Percentiles rank a stretch among this genome's conserved stretches.
These are phyloP conservation scores for Steinernema scapterisci DNA, from an alignment of 2,888 invertebrate genomes.

Conservation along the genomic window DNA sequence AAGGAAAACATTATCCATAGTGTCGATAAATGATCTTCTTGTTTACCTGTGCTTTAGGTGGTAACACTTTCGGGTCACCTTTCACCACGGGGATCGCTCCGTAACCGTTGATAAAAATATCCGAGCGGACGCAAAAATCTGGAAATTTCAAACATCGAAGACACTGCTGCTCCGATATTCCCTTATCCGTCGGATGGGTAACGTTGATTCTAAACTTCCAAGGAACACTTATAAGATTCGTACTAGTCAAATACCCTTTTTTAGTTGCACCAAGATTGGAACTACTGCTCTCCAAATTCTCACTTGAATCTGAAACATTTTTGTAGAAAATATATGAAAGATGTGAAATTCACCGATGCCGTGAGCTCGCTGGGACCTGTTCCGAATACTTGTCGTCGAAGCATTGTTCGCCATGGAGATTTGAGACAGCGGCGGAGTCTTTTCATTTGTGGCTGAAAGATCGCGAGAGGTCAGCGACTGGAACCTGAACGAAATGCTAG, in stretches of 20 bases:
- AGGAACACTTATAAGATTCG: too few relatives aligned
- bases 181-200: too few relatives aligned
- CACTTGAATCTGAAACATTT: too few relatives aligned
- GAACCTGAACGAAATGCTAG: background rate
- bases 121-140: background rate
- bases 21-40: too few relatives aligned
- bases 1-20: background rate
- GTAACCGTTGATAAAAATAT: constrained; percentile 31
- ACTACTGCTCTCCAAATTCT: too few relatives aligned
- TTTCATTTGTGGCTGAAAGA: background rate
- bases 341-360: background rate
- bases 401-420: constrained; percentile 4
- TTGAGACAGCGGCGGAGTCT: background rate
- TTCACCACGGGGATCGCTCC: constrained; percentile 34
- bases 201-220: too few relatives aligned
- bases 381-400: constrained; percentile 7
- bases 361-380: background rate
- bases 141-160: background rate
- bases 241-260: too few relatives aligned
- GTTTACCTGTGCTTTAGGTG: constrained; percentile 20
- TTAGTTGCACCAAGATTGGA: too few relatives aligned
- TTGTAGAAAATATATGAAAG: background rate
- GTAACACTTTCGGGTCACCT: constrained; percentile 34
- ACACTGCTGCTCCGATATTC: background rate
- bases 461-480: constrained; percentile 6